Conservation (phyloP, 2,797 vertebrate species). For the Discoglossus pictus region DNA sequence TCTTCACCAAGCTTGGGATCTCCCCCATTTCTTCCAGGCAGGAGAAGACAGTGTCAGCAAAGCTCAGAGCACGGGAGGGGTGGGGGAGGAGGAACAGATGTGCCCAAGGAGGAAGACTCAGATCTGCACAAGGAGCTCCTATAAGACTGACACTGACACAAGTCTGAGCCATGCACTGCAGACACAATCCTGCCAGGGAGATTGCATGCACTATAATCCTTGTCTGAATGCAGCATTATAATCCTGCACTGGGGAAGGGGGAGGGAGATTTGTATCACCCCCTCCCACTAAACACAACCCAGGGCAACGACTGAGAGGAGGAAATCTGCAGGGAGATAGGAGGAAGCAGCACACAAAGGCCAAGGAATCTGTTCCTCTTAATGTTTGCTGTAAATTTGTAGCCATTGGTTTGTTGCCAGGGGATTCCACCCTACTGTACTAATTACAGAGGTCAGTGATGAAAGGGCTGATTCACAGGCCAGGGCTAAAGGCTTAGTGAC, state of each 20-base stretch:
- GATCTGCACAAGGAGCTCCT: conserved; percentile 41
- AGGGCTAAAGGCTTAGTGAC: too few species aligned
- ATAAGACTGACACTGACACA: neutral
- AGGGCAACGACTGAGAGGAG: neutral
- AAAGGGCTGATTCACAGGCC: too few species aligned
- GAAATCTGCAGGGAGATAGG: neutral
- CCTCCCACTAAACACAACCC: conserved; percentile 18
- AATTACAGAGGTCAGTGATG: too few species aligned
- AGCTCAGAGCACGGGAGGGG: conserved; percentile 40
- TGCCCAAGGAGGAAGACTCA: conserved; percentile 58
- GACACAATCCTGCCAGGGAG: conserved; percentile 9
- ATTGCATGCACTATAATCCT: conserved; percentile 24
- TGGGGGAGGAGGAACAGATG: conserved; percentile 49
- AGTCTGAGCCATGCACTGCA: conserved; percentile 11
- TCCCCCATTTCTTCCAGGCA: conserved; percentile 74
- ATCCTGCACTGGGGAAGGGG: conserved; percentile 15
- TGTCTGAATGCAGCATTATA: conserved; percentile 21
- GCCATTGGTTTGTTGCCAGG: too few species aligned
- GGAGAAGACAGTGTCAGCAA: conserved; percentile 33
- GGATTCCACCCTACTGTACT: too few species aligned
- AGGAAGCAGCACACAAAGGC: too few species aligned
- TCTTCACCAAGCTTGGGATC: conserved; percentile 83
- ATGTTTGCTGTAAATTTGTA: too few species aligned
- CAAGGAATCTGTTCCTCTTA: too few species aligned
- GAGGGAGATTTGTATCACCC: conserved; percentile 8